Conservation (phyloP, 2,113 vertebrate genomes). For the Himantopus leucocephalus region DNA sequence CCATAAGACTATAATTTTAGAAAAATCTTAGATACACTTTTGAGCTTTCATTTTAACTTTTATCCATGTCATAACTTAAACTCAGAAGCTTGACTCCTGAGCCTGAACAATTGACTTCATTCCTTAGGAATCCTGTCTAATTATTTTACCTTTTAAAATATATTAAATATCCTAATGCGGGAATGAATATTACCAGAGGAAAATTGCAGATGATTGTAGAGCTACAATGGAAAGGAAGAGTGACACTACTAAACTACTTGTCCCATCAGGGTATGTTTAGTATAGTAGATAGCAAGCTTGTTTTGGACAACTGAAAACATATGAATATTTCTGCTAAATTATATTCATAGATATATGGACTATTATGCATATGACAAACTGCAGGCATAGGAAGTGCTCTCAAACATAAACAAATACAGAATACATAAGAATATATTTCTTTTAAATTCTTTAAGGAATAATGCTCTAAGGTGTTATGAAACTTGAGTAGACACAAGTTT, state of each 20-base stretch:
- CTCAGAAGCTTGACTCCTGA: background rate
- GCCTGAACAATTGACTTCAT: background rate
- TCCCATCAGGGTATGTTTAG: background rate
- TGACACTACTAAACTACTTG: background rate
- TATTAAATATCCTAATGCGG: background rate
- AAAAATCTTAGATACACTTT: background rate
- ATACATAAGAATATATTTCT: background rate
- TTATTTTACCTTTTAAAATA: background rate
- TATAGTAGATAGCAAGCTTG: background rate
- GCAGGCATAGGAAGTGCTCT: background rate
- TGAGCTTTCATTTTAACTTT: background rate
- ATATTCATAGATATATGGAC: background rate
- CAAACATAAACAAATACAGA: background rate
- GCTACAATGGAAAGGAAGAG: background rate
- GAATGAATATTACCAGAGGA: background rate
- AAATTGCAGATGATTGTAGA: background rate
- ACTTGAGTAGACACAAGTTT: background rate
- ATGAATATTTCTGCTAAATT: background rate
- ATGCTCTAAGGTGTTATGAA: background rate
- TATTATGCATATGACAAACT: background rate
- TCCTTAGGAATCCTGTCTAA: background rate
- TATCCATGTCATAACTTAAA: background rate
- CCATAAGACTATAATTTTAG: background rate
- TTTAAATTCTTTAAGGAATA: background rate
- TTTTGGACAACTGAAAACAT: background rate